Percentiles rank a stretch among this genome's conserved stretches.
Evolutionary conservation across 2,888 invertebrate species (phyloP).

Genomic region (Harmothoe impar): DNA sequence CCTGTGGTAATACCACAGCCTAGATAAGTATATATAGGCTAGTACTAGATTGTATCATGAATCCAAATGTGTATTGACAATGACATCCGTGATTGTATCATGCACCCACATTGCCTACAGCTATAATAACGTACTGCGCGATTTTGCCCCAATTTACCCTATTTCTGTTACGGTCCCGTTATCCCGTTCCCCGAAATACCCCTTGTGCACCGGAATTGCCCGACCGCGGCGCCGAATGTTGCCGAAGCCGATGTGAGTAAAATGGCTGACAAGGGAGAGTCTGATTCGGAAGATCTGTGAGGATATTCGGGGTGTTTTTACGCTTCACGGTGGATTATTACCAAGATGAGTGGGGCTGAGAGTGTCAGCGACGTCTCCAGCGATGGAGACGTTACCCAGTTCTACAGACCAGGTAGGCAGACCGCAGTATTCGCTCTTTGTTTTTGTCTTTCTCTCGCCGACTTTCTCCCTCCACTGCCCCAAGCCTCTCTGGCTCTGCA

Average conservation of each 20-base stretch:
- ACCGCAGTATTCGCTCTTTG: neutral
- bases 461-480: neutral
- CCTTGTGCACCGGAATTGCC: constrained; percentile 23
- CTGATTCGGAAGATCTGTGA: constrained; percentile 26
- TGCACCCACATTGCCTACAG: no score
- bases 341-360: constrained; percentile 64
- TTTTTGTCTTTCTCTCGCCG: constrained; percentile 48
- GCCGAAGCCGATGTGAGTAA: constrained; percentile 54
- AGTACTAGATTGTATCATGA: no score
- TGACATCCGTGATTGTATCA: no score
- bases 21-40: no score
- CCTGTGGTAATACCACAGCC: no score
- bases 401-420: constrained; percentile 62
- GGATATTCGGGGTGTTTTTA: constrained; percentile 11
- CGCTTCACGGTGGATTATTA: constrained; percentile 41
- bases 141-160: no score
- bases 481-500: neutral
- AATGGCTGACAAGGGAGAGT: constrained; percentile 54
- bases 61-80: no score
- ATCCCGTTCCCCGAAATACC: neutral
- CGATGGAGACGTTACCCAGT: constrained; percentile 63
- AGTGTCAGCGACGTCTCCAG: constrained; percentile 64
- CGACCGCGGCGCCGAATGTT: neutral
- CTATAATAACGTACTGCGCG: no score
- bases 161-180: constrained; percentile 11